phyloP scores from a whole-genome alignment of 1,140 invertebrate species.

The Drosophila kurseongensis region DNA sequence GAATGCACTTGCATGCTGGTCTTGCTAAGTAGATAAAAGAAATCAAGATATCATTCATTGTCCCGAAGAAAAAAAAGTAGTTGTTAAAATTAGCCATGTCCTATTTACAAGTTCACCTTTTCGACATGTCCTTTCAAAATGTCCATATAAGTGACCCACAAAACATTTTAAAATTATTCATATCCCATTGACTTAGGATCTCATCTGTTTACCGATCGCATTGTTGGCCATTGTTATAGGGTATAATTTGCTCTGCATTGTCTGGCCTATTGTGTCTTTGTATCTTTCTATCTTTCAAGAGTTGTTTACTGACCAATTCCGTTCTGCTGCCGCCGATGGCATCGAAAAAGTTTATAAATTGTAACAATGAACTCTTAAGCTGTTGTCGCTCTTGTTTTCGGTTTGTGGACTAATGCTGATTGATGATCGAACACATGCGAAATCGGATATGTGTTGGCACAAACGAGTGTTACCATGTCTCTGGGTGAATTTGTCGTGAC shows the following conservation, averaged over 20 bases:
- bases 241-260: conserved; percentile 51
- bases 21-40: no score
- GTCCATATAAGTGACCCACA: background rate
- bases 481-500: conserved; percentile 20
- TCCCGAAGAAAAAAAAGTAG: background rate
- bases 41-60: background rate
- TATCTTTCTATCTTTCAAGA: conserved; percentile 23
- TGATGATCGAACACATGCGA: conserved; percentile 66
- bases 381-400: conserved; percentile 78
- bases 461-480: background rate
- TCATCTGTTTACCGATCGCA: conserved; percentile 38
- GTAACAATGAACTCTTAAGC: conserved; percentile 83
- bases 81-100: background rate
- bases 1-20: no score
- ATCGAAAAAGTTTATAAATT: conserved; percentile 60
- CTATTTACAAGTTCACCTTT: background rate
- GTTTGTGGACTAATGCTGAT: conserved; percentile 75
- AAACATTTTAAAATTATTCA: conserved; percentile 32
- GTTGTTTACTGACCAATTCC: conserved; percentile 45
- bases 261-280: conserved; percentile 32
- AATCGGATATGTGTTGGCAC: conserved; percentile 47
- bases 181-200: conserved; percentile 36
- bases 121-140: background rate
- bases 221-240: conserved; percentile 38
- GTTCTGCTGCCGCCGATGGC: conserved; percentile 32